phyloP scores from a whole-genome alignment of 92 coral and sea anemone species.

The Umimayanthus chanpuru region DNA sequence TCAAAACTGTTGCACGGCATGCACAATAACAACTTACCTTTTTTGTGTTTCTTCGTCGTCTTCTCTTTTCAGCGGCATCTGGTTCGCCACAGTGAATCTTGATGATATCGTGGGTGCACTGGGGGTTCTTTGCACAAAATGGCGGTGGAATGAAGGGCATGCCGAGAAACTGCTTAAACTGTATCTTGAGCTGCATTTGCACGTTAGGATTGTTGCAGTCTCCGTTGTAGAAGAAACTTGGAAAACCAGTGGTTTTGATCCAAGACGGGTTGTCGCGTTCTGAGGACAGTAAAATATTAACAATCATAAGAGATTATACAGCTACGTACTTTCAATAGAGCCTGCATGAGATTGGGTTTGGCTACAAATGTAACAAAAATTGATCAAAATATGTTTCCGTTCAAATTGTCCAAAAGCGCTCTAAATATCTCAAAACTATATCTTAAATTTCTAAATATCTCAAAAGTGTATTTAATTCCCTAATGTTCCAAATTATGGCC shows the following conservation, averaged over 20 bases:
- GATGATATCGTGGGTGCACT: constrained; percentile 47
- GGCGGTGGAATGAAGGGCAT: constrained; percentile 52
- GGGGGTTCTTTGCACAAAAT: constrained; percentile 49
- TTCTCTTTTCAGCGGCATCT: constrained; percentile 53
- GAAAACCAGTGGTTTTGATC: constrained; percentile 11
- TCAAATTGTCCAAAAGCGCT: no score
- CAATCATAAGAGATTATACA: background rate
- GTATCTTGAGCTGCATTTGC: constrained; percentile 44
- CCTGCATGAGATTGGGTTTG: no score
- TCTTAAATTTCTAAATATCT: no score
- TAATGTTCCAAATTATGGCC: no score
- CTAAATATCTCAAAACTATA: no score
- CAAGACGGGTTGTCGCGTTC: constrained; percentile 61
- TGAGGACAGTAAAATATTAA: constrained; percentile 30
- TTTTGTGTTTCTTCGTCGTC: constrained; percentile 54
- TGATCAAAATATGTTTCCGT: no score
- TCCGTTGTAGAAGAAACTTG: constrained; percentile 66
- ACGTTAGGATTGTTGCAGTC: constrained; percentile 78
- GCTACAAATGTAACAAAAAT: no score
- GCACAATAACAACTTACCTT: constrained; percentile 31
- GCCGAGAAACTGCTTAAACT: constrained; percentile 27
- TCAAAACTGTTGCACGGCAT: no score
- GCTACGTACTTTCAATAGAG: no score
- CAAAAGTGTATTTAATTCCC: no score
- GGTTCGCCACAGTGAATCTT: constrained; percentile 68